A percentile compares a stretch with the other conserved stretches of the same genome.
These are phyloP conservation scores for Thaleichthys pacificus DNA, from an alignment of 2,797 vertebrate genomes.

Conservation along the genomic window DNA sequence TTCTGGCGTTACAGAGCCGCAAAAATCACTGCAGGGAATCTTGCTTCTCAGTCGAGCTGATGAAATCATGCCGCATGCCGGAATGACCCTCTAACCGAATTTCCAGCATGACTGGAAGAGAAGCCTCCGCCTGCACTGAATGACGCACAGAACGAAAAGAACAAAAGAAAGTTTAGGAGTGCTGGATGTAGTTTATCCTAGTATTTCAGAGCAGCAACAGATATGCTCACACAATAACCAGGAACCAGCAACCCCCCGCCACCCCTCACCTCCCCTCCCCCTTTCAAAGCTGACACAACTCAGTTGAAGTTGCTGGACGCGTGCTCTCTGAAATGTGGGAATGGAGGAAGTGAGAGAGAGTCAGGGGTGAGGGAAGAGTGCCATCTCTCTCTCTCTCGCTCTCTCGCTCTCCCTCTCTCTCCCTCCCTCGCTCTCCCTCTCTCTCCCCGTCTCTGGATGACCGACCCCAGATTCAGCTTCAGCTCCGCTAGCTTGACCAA, in stretches of 20 bases:
- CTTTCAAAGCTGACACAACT: constrained; percentile 13
- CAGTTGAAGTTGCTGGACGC: constrained; percentile 31
- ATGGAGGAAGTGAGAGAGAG: constrained; percentile 24
- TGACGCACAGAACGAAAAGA: neutral
- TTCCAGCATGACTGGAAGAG: neutral
- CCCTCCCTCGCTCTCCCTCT: constrained; percentile 5
- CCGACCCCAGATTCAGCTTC: constrained; percentile 33
- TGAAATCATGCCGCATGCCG: constrained; percentile 27
- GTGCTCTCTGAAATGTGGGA: constrained; percentile 37
- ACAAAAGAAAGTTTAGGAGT: neutral
- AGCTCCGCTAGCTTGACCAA: constrained; percentile 36
- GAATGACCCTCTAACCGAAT: neutral
- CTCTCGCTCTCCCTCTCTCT: constrained; percentile 25
- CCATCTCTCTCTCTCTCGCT: neutral
- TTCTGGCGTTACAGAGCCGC: constrained; percentile 64
- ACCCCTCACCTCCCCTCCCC: neutral
- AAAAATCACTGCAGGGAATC: constrained; percentile 66
- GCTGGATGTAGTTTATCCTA: neutral
- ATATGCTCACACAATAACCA: constrained; percentile 19
- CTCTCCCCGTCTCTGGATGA: constrained; percentile 43
- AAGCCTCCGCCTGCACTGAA: neutral
- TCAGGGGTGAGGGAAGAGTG: neutral
- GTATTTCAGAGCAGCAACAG: constrained; percentile 6
- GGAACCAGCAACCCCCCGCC: constrained; percentile 18
- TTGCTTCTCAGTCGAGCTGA: constrained; percentile 47